Evolutionary conservation across 2,797 vertebrate species (phyloP).

Genomic region (Tauraco hartlaubi): DNA sequence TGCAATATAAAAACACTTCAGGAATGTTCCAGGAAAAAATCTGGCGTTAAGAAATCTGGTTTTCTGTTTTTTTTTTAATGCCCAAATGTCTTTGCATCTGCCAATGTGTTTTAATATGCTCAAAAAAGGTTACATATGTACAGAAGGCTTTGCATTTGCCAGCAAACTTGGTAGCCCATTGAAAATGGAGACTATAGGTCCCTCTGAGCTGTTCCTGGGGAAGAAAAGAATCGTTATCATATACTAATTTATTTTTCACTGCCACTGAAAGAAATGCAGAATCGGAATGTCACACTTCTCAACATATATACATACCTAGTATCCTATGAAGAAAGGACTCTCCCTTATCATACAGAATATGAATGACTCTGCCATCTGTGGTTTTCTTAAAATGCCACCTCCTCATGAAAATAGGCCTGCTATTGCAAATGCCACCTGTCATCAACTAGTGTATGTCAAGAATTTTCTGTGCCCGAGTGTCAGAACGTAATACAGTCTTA

Average conservation of each 20-base stretch:
- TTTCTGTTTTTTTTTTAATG: neutral
- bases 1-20: neutral
- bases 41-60: neutral
- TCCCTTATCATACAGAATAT: conserved; percentile 34
- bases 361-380: conserved; percentile 66
- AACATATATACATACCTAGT: neutral
- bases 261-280: neutral
- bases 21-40: neutral
- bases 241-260: conserved; percentile 29
- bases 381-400: conserved; percentile 59
- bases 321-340: neutral
- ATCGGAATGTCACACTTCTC: conserved; percentile 4
- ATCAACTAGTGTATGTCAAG: neutral
- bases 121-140: neutral
- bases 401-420: neutral
- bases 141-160: neutral
- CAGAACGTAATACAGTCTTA: neutral
- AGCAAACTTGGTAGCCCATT: neutral
- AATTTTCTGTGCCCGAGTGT: neutral
- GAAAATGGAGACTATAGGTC: neutral
- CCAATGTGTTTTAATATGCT: neutral
- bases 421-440: conserved; percentile 62
- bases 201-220: neutral
- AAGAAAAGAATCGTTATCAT: neutral
- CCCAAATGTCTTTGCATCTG: neutral